phyloP scores from a whole-genome alignment of 30 jellyfish, hydroid and myxozoan genomes.

The Cassiopea andromeda region DNA sequence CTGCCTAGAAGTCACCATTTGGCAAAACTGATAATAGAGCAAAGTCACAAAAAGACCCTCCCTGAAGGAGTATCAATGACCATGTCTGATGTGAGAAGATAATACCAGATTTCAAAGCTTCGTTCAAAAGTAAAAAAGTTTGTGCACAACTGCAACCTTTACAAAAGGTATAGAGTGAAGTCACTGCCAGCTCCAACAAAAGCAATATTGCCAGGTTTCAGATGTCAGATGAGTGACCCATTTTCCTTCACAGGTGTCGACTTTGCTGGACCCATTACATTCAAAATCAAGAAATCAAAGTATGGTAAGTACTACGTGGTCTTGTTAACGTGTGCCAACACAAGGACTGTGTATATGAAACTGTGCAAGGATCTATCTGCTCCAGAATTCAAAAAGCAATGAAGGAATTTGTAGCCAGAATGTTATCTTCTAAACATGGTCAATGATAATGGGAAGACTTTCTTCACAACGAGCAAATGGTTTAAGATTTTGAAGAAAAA shows the following conservation, averaged over 20 bases:
- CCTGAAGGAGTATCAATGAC: slow-evolving; percentile 70
- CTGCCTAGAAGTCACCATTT: slow-evolving; percentile 46
- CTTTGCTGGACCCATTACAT: neutral
- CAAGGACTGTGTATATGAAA: neutral
- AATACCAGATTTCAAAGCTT: slow-evolving; percentile 31
- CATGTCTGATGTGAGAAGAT: slow-evolving; percentile 28
- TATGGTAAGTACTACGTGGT: neutral
- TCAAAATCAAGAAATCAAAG: neutral
- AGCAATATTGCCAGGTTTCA: neutral
- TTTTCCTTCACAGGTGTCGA: neutral
- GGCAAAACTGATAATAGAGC: slow-evolving; percentile 48
- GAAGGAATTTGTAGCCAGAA: too few species aligned
- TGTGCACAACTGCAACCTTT: neutral
- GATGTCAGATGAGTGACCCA: neutral
- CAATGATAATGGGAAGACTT: too few species aligned
- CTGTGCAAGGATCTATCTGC: neutral
- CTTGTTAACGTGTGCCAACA: neutral
- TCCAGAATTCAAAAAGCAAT: neutral
- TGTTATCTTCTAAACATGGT: too few species aligned
- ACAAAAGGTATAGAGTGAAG: neutral
- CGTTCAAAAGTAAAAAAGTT: slow-evolving; percentile 20
- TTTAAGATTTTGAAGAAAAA: too few species aligned
- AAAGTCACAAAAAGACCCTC: slow-evolving; percentile 52
- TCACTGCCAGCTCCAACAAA: neutral
- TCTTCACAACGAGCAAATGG: too few species aligned